Evolutionary conservation across 1,140 invertebrate species (phyloP).

Genomic region (Orchestia grillus): DNA sequence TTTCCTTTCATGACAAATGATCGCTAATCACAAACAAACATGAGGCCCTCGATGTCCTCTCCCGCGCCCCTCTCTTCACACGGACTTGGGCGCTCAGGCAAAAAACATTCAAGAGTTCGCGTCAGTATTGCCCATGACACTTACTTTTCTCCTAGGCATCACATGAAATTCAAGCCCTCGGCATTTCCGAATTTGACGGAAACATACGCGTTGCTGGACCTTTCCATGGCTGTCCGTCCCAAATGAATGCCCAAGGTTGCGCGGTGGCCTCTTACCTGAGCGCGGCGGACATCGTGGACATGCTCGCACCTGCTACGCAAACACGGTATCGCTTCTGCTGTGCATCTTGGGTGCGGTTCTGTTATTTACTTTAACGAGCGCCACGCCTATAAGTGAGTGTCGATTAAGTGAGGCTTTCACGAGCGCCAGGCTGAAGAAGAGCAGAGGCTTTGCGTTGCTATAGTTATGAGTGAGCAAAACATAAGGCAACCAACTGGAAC

Average conservation of each 20-base stretch:
- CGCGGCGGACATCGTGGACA: neutral
- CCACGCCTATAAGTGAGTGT: too few relatives aligned
- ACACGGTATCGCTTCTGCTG: neutral
- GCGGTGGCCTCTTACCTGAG: neutral
- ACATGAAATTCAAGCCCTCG: neutral
- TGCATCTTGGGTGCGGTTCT: neutral
- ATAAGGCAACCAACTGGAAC: too few relatives aligned
- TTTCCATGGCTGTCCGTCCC: neutral
- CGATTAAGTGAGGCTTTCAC: too few relatives aligned
- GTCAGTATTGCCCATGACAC: neutral
- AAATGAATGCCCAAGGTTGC: slow-evolving; percentile 9
- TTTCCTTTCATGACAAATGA: neutral
- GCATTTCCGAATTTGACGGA: slow-evolving; percentile 29
- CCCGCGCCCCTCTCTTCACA: neutral
- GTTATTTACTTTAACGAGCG: neutral
- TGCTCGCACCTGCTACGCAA: too few relatives aligned
- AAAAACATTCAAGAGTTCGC: neutral
- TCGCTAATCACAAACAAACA: neutral
- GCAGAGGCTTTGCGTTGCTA: too few relatives aligned
- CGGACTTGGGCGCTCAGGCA: neutral
- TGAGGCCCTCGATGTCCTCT: neutral
- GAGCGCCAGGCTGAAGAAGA: too few relatives aligned
- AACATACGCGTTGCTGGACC: neutral
- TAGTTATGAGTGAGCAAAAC: too few relatives aligned
- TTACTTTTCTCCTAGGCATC: neutral